A percentile compares a stretch with the other conserved stretches of the same genome.
phyloP scores from a whole-genome alignment of 1,140 invertebrate species.

The Drosophila kanapiae region DNA sequence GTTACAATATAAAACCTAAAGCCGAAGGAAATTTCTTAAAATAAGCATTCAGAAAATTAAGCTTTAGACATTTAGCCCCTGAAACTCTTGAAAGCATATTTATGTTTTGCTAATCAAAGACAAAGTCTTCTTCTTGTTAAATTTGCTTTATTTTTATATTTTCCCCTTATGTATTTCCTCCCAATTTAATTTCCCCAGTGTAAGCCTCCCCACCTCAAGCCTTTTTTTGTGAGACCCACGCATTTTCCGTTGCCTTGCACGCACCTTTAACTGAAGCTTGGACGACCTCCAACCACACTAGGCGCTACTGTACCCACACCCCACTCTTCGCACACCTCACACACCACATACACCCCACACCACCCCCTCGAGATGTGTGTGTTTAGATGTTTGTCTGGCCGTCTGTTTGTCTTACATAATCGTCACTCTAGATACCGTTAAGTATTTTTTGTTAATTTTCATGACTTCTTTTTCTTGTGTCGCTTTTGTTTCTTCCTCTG shows the following conservation, averaged over 20 bases:
- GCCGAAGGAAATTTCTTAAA: no score
- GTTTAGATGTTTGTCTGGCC: constrained; percentile 72
- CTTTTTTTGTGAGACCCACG: constrained; percentile 41
- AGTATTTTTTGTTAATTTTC: constrained; percentile 35
- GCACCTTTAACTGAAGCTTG: constrained; percentile 54
- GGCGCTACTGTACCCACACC: constrained; percentile 43
- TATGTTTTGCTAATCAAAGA: no score
- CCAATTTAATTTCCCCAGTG: constrained; percentile 1
- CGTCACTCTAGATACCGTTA: constrained; percentile 80
- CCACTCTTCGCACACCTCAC: background rate
- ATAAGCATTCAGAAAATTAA: no score
- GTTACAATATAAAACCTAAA: no score
- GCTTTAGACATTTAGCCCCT: no score
- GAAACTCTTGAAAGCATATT: no score
- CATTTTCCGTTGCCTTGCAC: constrained; percentile 56
- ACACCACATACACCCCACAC: background rate
- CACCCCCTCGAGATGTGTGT: constrained; percentile 32
- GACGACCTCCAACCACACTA: constrained; percentile 65
- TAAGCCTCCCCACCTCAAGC: background rate
- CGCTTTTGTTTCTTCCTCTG: constrained; percentile 17
- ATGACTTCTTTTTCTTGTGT: constrained; percentile 35
- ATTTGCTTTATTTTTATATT: no score
- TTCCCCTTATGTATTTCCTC: background rate
- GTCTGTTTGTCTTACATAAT: constrained; percentile 81
- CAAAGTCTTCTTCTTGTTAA: no score